Conservation (phyloP, 2,888 invertebrate genomes). For the Apamea anceps region DNA sequence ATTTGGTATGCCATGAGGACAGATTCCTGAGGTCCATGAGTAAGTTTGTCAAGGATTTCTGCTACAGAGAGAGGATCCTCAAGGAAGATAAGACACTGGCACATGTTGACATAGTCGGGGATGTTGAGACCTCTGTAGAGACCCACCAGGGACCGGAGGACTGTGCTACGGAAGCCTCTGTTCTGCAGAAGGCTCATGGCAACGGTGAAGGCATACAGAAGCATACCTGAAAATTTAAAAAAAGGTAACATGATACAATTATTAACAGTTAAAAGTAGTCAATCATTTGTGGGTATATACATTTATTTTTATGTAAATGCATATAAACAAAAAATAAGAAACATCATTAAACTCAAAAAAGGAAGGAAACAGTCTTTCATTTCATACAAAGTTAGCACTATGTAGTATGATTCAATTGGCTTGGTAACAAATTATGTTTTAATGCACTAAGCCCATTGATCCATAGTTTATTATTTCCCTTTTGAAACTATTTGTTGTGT, state of each 20-base stretch:
- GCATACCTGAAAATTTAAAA: slow-evolving; percentile 91
- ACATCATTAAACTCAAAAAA: background rate
- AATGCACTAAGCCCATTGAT: background rate
- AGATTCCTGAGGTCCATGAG: slow-evolving; percentile 94
- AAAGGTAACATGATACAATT: background rate
- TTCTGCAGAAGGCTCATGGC: slow-evolving; percentile 99
- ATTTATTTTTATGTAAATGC: too few relatives aligned
- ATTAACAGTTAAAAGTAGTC: background rate
- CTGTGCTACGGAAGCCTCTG: slow-evolving; percentile 97
- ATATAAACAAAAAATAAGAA: background rate
- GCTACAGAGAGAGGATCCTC: slow-evolving; percentile 98
- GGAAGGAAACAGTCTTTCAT: background rate
- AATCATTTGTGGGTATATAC: background rate
- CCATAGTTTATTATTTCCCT: background rate
- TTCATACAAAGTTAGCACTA: background rate
- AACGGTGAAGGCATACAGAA: slow-evolving; percentile 98
- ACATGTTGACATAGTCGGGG: slow-evolving; percentile 99
- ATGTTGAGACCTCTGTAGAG: slow-evolving; percentile 96
- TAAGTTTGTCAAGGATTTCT: slow-evolving; percentile 97
- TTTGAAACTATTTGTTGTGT: background rate
- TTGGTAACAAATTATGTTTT: background rate
- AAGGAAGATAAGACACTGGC: slow-evolving; percentile 98
- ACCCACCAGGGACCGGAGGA: slow-evolving; percentile 96
- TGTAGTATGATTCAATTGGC: background rate
- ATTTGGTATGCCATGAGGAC: slow-evolving; percentile 99